Base-by-base conservation (phyloP, 1,140 invertebrate genomes). In the Globodera ellingtonae region DNA sequence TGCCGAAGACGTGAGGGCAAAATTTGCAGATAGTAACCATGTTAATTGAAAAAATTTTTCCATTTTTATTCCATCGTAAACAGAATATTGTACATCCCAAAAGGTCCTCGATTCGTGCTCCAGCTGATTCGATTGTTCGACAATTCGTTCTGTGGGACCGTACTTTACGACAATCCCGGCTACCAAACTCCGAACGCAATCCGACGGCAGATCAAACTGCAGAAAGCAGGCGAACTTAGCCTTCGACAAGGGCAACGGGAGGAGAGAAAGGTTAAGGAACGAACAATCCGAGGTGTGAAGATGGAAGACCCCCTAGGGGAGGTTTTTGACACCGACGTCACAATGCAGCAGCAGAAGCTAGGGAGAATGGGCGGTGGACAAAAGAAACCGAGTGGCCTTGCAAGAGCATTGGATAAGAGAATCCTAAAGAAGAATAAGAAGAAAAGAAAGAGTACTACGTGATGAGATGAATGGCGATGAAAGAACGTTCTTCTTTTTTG, bases 61-160 rank as follows among this genome's bases (percentile, higher is more conserved):
- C n/a, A n/a, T n/a, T 1, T 24, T 24, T 24, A 0, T 24, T 24
- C 24, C 24, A 24, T 24, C 24, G 1, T 24, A 24, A 24, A 24
- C 24, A 24, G 24, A 24, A 24, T 24, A 24, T 35, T 35, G 35
- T 35, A 35, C 35, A 35, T 15, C 72, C 52, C 67, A 56, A 47
- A 56, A 76, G 82, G 78, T 67, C 78, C 76, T 18, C 9, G 97
- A 91, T 97, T 98, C 92, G 94, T 96, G 0, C 91, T 99, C 83
- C 97, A 99, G 91, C 95, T 96, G 7, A 94, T 98, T 84, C 94
- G 94, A 89, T 93, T 94, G 82, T 98, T 99, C 91, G 93, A 93
- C 80, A 94, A 93, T n/a, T 97, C 96, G 89, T 99, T 99, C 91
- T 93, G 94, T 77, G 97, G 96, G 46, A 91, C 92, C 79, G 93